Evolutionary conservation across 1,140 invertebrate genomes (phyloP), one percentile per base, ranked within the genome.

Genomic region (Euwallacea fornicatus): DNA sequence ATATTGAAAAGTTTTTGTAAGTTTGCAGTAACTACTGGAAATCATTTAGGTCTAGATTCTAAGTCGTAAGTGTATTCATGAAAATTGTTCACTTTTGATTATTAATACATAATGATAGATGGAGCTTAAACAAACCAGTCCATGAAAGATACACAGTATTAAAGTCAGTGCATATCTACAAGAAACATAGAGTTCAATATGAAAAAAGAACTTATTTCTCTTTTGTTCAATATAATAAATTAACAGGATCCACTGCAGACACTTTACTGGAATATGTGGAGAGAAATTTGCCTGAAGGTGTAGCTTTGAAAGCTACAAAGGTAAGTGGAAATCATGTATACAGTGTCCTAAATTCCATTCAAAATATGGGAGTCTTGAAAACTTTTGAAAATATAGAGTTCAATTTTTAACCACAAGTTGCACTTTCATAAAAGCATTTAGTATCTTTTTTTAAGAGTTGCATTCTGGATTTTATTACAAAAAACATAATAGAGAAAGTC

Each of bases 251-350:
- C 7, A 99, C 97, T 16, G 90, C 95, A 58, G 94, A 96, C 74
- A 98, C 97, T 16, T 95, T 94, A 82, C 83, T 99, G 42, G 98
- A 99, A 83, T 99, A 99, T 82, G 90, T 98, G 66, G 88, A 99
- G 81, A 86, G 97, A 75, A 99, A 99, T 87, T 85, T 99, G 72
- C 98, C 98, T 0, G 98, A 99, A 87, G 97, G 97, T 66, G 93
- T 98, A 59, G 93, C 93, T 15, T 89, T 99, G 84, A 97, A 97
- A 87, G 92, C 97, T 6, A 94, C 94, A 10, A 96, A 92, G 86
- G 90, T 92, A 76, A 69, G 63, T 62, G 9, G 10, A 8, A 11
- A 8, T 42, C 4, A 33, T 33, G 21, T 2, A 33, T 6, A 50
- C 1, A 2, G 10, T 50, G 10, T 13, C 10, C 9, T 2, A n/a